Base-by-base conservation (phyloP, 2,888 invertebrate genomes). In the Antheraea yamamai region DNA sequence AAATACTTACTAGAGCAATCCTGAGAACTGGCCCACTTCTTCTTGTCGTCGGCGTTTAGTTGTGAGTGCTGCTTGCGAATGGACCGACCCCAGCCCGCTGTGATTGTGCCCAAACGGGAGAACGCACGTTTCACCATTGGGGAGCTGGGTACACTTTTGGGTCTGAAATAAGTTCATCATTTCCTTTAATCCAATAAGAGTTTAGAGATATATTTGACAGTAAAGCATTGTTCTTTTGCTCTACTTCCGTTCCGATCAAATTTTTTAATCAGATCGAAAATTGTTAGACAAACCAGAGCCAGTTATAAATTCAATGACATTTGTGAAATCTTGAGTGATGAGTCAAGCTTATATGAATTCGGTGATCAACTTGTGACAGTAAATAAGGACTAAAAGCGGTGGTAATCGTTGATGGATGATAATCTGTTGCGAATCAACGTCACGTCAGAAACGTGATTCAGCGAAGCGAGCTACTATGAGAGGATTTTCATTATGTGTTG, bases 71-170 rank as follows among this genome's bases (percentile, higher is more conserved):
- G 97, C 86, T 98, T 98, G 78, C 98, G 95, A 82, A 98, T 98
- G 77, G 98, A 98, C 72, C 98, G 96, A 0, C 98, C 98, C 98
- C 98, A 98, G 72, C 98, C 98, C 0, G 98, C 98, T 0, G 98
- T 98, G 82, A 98, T 97, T 73, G 97, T 98, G 23, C 98, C 98
- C 76, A 98, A 94, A 26, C 98, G 96, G n/a, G 98, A 98, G 90
- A 98, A 98, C 1, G 98, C 98, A 47, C 98, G 95, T 91, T 98
- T 98, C 79, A 98, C 98, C 98, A 98, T 98, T 52, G 98, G 98
- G 70, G 98, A 98, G 83, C 98, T 98, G 51, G 98, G 98, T 77
- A 98, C 98, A 90, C 98, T 98, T 95, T 98, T 98, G 81, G 98
- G 98, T 87, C 97, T 97, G 94, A 78, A 94, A 12, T 66, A 66